Evolutionary conservation across 1,140 invertebrate species (phyloP).

Genomic region (Ctenoplectra terminalis): DNA sequence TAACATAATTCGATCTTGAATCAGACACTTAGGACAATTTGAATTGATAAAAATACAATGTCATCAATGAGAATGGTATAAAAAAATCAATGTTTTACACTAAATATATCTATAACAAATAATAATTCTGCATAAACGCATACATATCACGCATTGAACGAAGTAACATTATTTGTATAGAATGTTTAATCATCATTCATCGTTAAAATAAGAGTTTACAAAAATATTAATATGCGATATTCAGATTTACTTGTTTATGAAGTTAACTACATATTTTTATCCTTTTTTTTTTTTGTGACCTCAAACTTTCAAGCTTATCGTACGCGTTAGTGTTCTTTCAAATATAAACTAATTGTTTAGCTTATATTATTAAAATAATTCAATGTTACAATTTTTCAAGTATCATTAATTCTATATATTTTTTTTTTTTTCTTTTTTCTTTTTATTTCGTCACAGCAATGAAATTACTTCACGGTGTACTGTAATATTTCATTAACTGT

Average conservation of each 20-base stretch:
- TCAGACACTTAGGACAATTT: not conserved
- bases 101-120: not conserved
- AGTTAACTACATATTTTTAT: not conserved
- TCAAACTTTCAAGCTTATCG: too few relatives aligned
- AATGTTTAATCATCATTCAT: slow-evolving; percentile 1
- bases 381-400: not conserved
- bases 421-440: too few relatives aligned
- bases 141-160: not conserved
- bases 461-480: slow-evolving; percentile 2
- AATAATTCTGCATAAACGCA: slow-evolving; percentile 2
- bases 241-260: too few relatives aligned
- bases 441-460: not conserved
- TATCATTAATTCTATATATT: not conserved
- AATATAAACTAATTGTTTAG: slow-evolving; percentile 2
- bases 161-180: slow-evolving; percentile 10
- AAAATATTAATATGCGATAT: slow-evolving; percentile 40
- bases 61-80: too few relatives aligned
- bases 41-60: not conserved
- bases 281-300: too few relatives aligned
- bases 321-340: not conserved
- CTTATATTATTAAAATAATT: slow-evolving; percentile 15
- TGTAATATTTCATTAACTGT: slow-evolving; percentile 1
- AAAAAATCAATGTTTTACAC: too few relatives aligned
- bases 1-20: not conserved
- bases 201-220: slow-evolving; percentile 19